Base-by-base conservation (phyloP, 1,140 invertebrate species). In the Andricus grossulariae region DNA sequence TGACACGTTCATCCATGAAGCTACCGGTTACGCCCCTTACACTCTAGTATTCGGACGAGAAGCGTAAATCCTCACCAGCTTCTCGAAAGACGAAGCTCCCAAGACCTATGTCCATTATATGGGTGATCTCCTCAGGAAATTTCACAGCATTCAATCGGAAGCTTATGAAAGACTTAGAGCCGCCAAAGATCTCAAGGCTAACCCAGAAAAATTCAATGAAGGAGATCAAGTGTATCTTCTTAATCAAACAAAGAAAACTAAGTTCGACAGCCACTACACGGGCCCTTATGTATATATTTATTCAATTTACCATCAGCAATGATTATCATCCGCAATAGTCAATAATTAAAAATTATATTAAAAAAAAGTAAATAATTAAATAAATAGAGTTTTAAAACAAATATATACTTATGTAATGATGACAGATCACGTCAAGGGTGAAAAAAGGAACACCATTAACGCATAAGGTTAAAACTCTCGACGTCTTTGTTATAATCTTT, bases 1-100 rank as follows among this genome's bases (percentile, higher is more conserved):
- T 18, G 71, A 76, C 25, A 76, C 75, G 10, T 75, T 82, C 19
- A 32, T 75, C 12, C 88, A 91, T 55, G 72, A 55, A 45, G 50
- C 79, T 0, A 89, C 88, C 7, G 78, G 82, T 1, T 82, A 74
- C n/a, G 21, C 66, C 15, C 75, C 75, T 13, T 55, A 32, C 15
- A 51, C 71, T 18, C n/a, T 76, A 11, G 51, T 76, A 18, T 76
- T 32, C 19, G 75, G 66, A 19, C 5, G 25, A 16, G 39, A 52
- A 10, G 25, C 72, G 0, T 50, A 32, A 32, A 6, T 52, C 3
- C 72, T 50, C 1, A 39, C 16, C 13, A 32, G 12, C 11, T 15
- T 54, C 55, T 25, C 50, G 4, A 13, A 15, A 19, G 6, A 51
- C 11, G 18, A 39, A 19, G 11, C 2, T 7, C 25, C 25, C 4